Percentiles rank a stretch among this genome's conserved stretches.
These are phyloP conservation scores for Danionella cerebrum DNA, from an alignment of 2,113 vertebrate species.

Conservation along the genomic window DNA sequence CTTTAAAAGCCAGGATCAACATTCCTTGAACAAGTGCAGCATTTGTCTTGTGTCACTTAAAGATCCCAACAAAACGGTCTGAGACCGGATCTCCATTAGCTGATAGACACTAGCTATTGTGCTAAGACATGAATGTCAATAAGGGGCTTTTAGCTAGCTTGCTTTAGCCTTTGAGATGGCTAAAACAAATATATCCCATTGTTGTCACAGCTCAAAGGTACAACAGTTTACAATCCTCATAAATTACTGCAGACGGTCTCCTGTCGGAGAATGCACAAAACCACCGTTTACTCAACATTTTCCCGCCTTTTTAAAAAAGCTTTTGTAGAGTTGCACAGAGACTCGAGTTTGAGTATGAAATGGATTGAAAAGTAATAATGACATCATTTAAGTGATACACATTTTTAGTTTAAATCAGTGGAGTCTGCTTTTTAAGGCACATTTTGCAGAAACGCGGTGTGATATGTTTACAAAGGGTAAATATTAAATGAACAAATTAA, in stretches of 20 bases:
- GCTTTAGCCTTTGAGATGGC: conserved; percentile 13
- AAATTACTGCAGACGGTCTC: conserved; percentile 7
- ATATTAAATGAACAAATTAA: no score
- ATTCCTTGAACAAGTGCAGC: conserved; percentile 29
- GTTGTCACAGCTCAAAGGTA: conserved; percentile 1
- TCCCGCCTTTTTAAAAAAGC: no score
- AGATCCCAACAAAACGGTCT: conserved; percentile 23
- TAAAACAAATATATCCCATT: conserved; percentile 40
- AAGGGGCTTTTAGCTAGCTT: conserved; percentile 39
- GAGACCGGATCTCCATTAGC: conserved; percentile 22
- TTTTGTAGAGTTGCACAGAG: no score
- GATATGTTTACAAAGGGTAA: no score
- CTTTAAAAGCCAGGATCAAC: conserved; percentile 35
- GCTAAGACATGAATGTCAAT: conserved; percentile 33
- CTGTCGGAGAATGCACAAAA: no score
- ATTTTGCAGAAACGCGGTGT: no score
- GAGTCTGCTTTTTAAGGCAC: no score
- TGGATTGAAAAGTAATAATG: no score
- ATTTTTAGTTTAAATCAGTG: no score
- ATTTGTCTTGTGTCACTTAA: conserved; percentile 31
- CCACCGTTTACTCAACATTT: no score
- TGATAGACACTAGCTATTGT: conserved; percentile 28
- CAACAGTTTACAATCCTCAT: conserved; percentile 2
- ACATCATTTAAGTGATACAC: no score
- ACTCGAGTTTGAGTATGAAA: no score